These are phyloP conservation scores for Paelopatides confundens DNA, from an alignment of 53 echinoderm and acorn worm species.

Conservation along the genomic window DNA sequence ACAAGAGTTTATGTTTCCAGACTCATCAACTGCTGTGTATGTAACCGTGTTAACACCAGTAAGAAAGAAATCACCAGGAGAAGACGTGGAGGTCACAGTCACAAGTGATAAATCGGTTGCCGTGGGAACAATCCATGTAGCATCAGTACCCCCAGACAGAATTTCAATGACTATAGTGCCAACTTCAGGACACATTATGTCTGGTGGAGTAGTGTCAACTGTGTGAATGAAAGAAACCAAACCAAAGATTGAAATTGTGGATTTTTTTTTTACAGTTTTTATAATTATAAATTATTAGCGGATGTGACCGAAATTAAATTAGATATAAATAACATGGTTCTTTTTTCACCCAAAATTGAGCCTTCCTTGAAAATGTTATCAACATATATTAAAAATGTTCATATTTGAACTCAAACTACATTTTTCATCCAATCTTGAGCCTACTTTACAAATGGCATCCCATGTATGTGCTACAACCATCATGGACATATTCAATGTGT, in stretches of 20 bases:
- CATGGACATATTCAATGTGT: too few species aligned
- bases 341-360: too few species aligned
- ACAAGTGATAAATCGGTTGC: constrained; percentile 67
- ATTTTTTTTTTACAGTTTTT: background rate
- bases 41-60: constrained; percentile 7
- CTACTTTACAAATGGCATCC: too few species aligned
- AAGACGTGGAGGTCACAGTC: background rate
- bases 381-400: too few species aligned
- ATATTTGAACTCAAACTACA: too few species aligned
- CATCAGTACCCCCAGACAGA: background rate
- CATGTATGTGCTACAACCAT: too few species aligned
- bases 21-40: background rate
- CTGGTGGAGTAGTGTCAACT: constrained; percentile 38
- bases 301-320: too few species aligned
- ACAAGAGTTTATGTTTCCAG: background rate
- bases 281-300: background rate
- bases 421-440: too few species aligned
- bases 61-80: constrained; percentile 23
- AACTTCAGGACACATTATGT: constrained; percentile 16
- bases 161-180: background rate
- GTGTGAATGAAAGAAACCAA: background rate
- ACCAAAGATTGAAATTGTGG: too few species aligned
- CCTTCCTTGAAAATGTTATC: too few species aligned
- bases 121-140: constrained; percentile 61
- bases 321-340: too few species aligned